These are phyloP conservation scores for Chloebia gouldiae DNA, from an alignment of 2,113 vertebrate genomes.

Conservation along the genomic window DNA sequence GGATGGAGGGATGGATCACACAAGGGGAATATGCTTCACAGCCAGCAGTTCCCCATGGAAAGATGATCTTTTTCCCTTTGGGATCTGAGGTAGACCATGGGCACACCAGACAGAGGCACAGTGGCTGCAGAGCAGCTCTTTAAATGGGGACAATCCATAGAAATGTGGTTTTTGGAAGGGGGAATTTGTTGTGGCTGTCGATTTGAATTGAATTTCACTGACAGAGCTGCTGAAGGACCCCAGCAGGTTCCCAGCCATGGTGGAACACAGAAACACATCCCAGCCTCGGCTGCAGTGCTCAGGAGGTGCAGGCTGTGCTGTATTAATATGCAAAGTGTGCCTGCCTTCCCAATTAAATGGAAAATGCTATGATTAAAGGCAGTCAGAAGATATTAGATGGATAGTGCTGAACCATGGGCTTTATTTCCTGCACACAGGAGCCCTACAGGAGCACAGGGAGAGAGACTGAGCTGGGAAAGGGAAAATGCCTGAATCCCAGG, in stretches of 20 bases:
- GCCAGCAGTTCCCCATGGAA: neutral
- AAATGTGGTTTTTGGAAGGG: neutral
- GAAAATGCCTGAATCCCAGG: neutral
- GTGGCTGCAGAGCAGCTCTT: neutral
- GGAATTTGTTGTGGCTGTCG: neutral
- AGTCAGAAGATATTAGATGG: conserved; percentile 63
- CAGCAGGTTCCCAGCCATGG: neutral
- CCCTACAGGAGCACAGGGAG: conserved; percentile 47
- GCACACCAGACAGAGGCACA: neutral
- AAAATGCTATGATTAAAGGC: conserved; percentile 69
- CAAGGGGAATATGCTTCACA: neutral
- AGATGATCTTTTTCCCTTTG: neutral
- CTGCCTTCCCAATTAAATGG: conserved; percentile 71
- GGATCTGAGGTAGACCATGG: neutral
- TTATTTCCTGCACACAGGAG: conserved; percentile 21
- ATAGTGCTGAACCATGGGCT: conserved; percentile 49
- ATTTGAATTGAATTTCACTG: neutral
- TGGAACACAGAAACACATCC: neutral
- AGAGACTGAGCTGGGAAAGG: neutral
- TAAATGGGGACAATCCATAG: neutral
- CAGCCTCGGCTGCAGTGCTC: neutral
- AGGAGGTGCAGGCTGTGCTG: conserved; percentile 17
- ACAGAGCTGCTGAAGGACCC: neutral
- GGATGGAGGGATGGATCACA: neutral
- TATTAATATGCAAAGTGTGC: conserved; percentile 68